These are phyloP conservation scores for Podocnemis expansa DNA, from an alignment of 2,113 vertebrate genomes.

Conservation along the genomic window DNA sequence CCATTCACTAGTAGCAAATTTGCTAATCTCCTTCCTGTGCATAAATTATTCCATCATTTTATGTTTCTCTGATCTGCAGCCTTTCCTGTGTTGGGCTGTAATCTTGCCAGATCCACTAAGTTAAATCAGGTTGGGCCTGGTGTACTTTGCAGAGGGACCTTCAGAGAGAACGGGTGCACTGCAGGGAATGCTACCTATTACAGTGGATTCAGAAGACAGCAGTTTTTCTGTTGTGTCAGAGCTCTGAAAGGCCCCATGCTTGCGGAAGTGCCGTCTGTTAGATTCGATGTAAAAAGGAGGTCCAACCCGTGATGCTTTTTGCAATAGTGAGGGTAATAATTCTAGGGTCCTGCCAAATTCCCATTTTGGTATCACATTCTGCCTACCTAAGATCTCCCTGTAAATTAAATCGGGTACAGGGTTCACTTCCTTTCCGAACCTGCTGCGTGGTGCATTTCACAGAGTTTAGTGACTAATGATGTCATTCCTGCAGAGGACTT, in stretches of 20 bases:
- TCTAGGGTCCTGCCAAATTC: constrained; percentile 28
- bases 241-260: not conserved
- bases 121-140: constrained; percentile 55
- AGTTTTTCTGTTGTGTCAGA: constrained; percentile 17
- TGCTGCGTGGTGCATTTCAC: not conserved
- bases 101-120: constrained; percentile 16
- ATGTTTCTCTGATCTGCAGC: constrained; percentile 58
- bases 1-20: constrained; percentile 35
- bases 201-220: not conserved
- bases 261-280: not conserved
- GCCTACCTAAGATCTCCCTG: constrained; percentile 51
- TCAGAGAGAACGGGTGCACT: not conserved
- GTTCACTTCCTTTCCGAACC: constrained; percentile 38
- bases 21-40: constrained; percentile 63
- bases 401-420: constrained; percentile 18
- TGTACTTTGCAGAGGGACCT: not conserved
- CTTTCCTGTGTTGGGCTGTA: constrained; percentile 10
- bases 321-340: not conserved
- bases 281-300: not conserved
- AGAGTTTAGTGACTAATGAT: not conserved
- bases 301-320: constrained; percentile 21
- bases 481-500: not conserved
- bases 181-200: not conserved
- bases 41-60: constrained; percentile 50
- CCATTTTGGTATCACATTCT: constrained; percentile 57